These are phyloP conservation scores for Passer montanus DNA, from an alignment of 2,113 vertebrate species.

Conservation along the genomic window DNA sequence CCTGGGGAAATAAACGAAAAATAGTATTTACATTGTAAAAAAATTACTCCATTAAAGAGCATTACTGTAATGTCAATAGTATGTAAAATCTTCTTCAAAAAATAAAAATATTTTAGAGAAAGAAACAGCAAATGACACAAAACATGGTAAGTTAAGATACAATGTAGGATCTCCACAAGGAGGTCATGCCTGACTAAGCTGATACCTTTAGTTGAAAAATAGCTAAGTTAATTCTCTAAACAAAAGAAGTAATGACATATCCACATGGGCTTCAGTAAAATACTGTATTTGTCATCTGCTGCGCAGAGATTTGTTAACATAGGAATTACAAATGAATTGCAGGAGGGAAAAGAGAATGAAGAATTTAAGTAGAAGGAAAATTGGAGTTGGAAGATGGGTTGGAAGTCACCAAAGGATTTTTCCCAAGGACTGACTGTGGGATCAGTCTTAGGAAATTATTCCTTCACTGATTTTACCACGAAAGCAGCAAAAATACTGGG, in stretches of 20 bases:
- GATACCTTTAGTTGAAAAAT: neutral
- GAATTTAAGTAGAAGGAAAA: neutral
- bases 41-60: neutral
- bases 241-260: neutral
- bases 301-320: neutral
- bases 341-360: neutral
- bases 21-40: neutral
- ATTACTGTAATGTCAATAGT: neutral
- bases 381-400: neutral
- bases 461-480: neutral
- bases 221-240: neutral
- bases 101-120: neutral
- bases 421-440: neutral
- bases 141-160: neutral
- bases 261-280: neutral
- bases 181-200: neutral
- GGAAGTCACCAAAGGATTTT: neutral
- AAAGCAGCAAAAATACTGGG: neutral
- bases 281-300: neutral
- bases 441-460: neutral
- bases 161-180: neutral
- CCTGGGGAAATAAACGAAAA: neutral
- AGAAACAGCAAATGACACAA: neutral
- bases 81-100: neutral
- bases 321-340: neutral